Conservation (phyloP, 2,888 invertebrate species). For the Lordiphosa andalusiaca region DNA sequence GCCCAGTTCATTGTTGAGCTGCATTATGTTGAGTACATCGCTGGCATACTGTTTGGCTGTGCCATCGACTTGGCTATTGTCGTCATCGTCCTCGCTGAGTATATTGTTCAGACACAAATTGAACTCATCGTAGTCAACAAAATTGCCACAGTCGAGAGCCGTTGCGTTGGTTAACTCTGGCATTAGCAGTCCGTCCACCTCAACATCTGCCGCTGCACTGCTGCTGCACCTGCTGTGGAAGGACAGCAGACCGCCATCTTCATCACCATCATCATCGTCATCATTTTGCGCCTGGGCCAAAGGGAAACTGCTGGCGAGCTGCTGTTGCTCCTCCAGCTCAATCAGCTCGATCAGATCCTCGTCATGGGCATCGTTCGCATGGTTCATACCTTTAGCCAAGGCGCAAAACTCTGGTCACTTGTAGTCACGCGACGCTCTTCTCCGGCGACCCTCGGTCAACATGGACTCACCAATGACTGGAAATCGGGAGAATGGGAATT, state of each 20-base stretch:
- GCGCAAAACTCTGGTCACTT: constrained; percentile 85
- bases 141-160: constrained; percentile 65
- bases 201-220: constrained; percentile 31
- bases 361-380: constrained; percentile 61
- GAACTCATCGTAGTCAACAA: constrained; percentile 77
- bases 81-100: constrained; percentile 69
- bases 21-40: constrained; percentile 68
- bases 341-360: constrained; percentile 62
- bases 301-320: constrained; percentile 55
- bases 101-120: constrained; percentile 76
- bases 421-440: constrained; percentile 87
- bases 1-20: constrained; percentile 63
- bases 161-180: constrained; percentile 64
- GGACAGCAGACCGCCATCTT: constrained; percentile 33
- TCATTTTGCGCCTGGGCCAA: constrained; percentile 75
- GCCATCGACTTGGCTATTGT: constrained; percentile 16
- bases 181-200: constrained; percentile 66
- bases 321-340: constrained; percentile 41
- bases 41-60: constrained; percentile 35
- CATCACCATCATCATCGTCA: constrained; percentile 32
- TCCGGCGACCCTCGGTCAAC: constrained; percentile 81
- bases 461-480: constrained; percentile 77
- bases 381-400: constrained; percentile 77
- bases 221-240: constrained; percentile 52
- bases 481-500: constrained; percentile 9